Evolutionary conservation across 2,797 vertebrate species (phyloP), one percentile per base, ranked within the genome.

Genomic region (Botia kubotai): DNA sequence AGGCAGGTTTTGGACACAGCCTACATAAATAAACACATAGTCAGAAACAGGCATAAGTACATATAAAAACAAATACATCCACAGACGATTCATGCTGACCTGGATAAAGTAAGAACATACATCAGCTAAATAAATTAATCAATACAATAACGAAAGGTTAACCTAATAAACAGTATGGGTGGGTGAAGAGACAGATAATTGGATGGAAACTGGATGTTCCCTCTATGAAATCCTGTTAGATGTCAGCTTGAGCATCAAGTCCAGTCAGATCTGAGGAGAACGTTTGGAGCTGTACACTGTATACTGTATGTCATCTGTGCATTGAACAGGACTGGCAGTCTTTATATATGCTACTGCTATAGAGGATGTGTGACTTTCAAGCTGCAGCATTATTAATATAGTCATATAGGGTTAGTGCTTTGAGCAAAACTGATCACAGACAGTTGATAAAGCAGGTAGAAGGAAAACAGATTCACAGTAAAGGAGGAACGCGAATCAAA

Each of bases 121-220:
- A 17, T 8, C 16, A 17, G 53, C 48, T 13, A 55, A 66, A 72
- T 80, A 57, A 66, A 65, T 50, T 0, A 6, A 80, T 29, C 70
- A 80, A 19, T 19, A 33, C 52, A 63, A 79, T 66, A 55, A 46
- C 26, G 16, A 80, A 80, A 80, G 78, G 78, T 66, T 66, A 80
- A 80, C 14, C 66, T 65, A 66, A 80, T 73, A 73, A 72, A 55
- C 60, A n/a, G 72, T 57, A 50, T 69, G 72, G 60, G 70, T 80
- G 70, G 48, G 21, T 39, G 78, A 66, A 65, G 33, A 65, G 33
- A 62, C 2, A 48, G 46, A 52, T 13, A 17, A 43, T 39, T 23
- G 46, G 11, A 72, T 80, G 60, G 60, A 72, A 80, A 72, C 4
- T n/a, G n/a, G n/a, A n/a, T n/a, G n/a, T n/a, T n/a, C n/a, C n/a